These are phyloP conservation scores for Sipha flava DNA, from an alignment of 1,140 invertebrate genomes.

Conservation along the genomic window DNA sequence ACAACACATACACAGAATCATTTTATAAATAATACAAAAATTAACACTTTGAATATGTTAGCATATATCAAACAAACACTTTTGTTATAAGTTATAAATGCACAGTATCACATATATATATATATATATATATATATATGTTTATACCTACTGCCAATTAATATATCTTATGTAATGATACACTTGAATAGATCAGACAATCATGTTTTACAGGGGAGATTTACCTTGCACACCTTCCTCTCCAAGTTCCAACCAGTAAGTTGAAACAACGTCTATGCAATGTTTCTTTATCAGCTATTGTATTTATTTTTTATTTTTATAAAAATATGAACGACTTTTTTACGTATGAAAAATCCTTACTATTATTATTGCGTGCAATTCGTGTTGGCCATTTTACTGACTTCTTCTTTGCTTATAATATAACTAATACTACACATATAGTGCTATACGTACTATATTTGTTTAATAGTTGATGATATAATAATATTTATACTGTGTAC, in stretches of 20 bases:
- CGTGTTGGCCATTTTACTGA: background rate
- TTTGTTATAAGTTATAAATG: background rate
- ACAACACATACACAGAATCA: background rate
- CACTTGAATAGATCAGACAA: conserved; percentile 2
- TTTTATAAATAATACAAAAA: background rate
- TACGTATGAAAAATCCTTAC: background rate
- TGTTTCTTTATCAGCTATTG: background rate
- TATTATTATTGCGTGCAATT: background rate
- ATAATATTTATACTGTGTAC: too few relatives aligned
- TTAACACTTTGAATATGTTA: background rate
- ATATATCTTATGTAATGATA: conserved; percentile 30
- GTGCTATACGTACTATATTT: too few relatives aligned
- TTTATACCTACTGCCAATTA: too few relatives aligned
- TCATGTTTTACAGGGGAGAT: conserved; percentile 32
- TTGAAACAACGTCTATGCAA: background rate
- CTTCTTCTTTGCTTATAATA: background rate
- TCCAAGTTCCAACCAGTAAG: conserved; percentile 23
- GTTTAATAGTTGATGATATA: background rate
- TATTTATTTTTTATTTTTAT: background rate
- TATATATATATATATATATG: too few relatives aligned
- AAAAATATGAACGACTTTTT: background rate
- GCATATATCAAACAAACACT: background rate
- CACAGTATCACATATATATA: conserved; percentile 31
- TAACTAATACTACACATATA: too few relatives aligned
- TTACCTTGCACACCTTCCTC: conserved; percentile 29